These are phyloP conservation scores for Brachypalpus laphriformis DNA, from an alignment of 2,888 invertebrate species.

Conservation along the genomic window DNA sequence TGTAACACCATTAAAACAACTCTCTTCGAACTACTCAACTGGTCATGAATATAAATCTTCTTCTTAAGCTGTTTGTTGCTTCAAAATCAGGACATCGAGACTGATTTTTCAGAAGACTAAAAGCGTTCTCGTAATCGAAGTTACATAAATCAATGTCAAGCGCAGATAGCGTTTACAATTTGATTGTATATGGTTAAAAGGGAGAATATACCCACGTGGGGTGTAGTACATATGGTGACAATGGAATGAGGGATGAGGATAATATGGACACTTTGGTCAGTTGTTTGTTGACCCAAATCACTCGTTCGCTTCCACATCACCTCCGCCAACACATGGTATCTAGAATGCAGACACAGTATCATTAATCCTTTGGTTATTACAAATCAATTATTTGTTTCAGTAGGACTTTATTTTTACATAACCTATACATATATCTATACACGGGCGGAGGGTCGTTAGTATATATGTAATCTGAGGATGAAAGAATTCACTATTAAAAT, in stretches of 20 bases:
- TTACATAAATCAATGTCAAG: conserved; percentile 73
- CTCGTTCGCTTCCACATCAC: conserved; percentile 39
- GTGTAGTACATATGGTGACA: conserved; percentile 37
- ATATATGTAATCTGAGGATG: too few relatives aligned
- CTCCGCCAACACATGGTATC: conserved; percentile 30
- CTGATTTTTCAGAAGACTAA: conserved; percentile 68
- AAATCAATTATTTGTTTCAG: conserved; percentile 58
- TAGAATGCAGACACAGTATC: conserved; percentile 48
- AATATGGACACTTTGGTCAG: conserved; percentile 58
- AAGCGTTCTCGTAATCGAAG: conserved; percentile 71
- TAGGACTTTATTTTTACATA: background rate
- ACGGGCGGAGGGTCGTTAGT: background rate
- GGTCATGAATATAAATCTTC: conserved; percentile 74
- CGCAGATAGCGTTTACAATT: conserved; percentile 72
- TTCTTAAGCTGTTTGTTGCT: conserved; percentile 73
- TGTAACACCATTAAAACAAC: conserved; percentile 72
- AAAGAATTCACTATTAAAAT: background rate
- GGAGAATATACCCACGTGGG: conserved; percentile 31
- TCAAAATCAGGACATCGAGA: conserved; percentile 71
- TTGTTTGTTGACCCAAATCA: conserved; percentile 63
- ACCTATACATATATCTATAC: background rate
- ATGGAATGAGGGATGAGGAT: conserved; percentile 33
- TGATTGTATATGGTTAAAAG: conserved; percentile 63
- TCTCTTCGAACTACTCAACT: conserved; percentile 72
- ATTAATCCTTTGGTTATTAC: conserved; percentile 53